Evolutionary conservation across 2,888 invertebrate genomes (phyloP).

Genomic region (Heterodera filipjevi): DNA sequence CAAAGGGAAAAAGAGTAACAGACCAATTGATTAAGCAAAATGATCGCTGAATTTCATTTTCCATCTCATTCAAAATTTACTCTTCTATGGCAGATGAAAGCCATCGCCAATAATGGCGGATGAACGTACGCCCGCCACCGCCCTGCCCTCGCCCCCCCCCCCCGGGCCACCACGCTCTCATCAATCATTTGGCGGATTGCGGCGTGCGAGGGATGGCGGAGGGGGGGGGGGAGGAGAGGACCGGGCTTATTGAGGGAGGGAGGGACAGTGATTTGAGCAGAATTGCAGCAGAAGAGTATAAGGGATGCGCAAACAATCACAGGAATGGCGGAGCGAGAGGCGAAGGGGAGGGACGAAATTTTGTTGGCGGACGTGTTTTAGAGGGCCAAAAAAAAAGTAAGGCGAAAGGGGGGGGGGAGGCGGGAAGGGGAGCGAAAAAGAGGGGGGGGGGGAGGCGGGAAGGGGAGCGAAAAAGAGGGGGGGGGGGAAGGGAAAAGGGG

Average conservation of each 20-base stretch:
- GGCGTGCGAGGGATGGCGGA: not conserved
- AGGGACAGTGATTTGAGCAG: not conserved
- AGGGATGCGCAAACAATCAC: constrained; percentile 7
- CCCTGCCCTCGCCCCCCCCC: too few species aligned
- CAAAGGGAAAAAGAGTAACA: too few species aligned
- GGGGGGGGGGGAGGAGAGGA: not conserved
- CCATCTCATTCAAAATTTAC: not conserved
- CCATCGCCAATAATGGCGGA: not conserved
- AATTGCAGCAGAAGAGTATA: not conserved
- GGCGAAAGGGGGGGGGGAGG: not conserved
- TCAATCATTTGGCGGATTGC: constrained; percentile 2
- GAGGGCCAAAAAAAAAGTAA: not conserved
- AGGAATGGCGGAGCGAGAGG: not conserved
- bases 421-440: not conserved
- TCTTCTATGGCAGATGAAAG: not conserved
- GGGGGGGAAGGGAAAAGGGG: not conserved
- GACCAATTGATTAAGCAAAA: too few species aligned
- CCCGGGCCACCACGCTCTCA: not conserved
- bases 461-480: not conserved
- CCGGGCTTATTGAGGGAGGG: not conserved
- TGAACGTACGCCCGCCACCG: constrained; percentile 8
- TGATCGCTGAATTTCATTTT: not conserved
- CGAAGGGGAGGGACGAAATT: not conserved
- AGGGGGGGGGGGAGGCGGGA: not conserved
- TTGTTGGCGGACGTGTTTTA: not conserved